A percentile compares a stretch with the other conserved stretches of the same genome.
These are phyloP conservation scores for Balanococcus diminutus DNA, from an alignment of 2,888 invertebrate genomes.

Conservation along the genomic window DNA sequence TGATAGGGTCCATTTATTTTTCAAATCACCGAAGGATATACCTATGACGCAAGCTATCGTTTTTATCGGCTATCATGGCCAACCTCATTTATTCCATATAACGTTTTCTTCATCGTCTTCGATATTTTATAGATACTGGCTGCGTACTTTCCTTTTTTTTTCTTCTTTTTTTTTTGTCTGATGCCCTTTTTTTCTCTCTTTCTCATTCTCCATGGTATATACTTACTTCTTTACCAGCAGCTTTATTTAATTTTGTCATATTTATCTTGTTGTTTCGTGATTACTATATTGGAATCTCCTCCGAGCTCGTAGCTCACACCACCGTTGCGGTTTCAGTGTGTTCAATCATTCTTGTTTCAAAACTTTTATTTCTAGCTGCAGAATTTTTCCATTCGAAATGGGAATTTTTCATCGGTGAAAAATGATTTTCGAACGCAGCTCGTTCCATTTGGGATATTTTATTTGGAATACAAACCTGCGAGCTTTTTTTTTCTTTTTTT, in stretches of 20 bases:
- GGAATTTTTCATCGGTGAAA: conserved; percentile 24
- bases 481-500: too few relatives aligned
- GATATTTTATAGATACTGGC: conserved; percentile 23
- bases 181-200: background rate
- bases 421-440: background rate
- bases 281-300: conserved; percentile 3
- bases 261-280: conserved; percentile 35
- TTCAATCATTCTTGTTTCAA: background rate
- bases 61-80: conserved; percentile 53
- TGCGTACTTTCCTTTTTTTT: conserved; percentile 32
- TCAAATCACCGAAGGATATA: conserved; percentile 55
- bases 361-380: background rate
- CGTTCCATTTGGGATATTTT: background rate
- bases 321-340: background rate
- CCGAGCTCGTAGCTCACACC: background rate
- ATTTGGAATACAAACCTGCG: too few relatives aligned
- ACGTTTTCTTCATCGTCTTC: conserved; percentile 45
- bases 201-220: background rate
- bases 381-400: background rate
- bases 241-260: conserved; percentile 50
- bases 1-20: conserved; percentile 56
- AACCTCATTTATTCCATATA: conserved; percentile 54
- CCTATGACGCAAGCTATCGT: conserved; percentile 53
- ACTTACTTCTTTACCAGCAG: background rate
- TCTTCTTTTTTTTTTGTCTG: background rate